phyloP scores from a whole-genome alignment of 2,797 vertebrate species.

The Spheniscus humboldti region DNA sequence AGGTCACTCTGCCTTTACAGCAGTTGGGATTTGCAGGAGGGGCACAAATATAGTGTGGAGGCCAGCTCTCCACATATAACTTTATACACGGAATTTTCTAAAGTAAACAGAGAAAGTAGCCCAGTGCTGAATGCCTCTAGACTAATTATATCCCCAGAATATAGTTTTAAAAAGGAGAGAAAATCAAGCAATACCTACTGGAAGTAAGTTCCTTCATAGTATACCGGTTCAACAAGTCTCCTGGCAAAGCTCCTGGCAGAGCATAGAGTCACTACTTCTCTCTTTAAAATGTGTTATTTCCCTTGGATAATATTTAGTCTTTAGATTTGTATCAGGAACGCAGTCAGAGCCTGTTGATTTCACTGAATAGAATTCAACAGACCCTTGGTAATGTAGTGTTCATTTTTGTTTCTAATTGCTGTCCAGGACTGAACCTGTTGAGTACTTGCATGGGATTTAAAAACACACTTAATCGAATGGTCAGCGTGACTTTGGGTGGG shows the following conservation, averaged over 20 bases:
- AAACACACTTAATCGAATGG: background rate
- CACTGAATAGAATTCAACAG: background rate
- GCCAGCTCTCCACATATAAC: background rate
- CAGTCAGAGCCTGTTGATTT: background rate
- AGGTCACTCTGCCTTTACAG: background rate
- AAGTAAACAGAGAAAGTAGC: background rate
- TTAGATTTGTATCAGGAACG: background rate
- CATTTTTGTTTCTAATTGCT: background rate
- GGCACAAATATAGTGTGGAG: background rate
- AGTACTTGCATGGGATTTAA: background rate
- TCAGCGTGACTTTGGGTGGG: background rate
- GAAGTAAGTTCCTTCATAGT: background rate
- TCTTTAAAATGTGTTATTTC: background rate
- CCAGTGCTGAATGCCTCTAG: background rate
- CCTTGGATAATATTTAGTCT: background rate
- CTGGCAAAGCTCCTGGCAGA: background rate
- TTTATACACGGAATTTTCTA: background rate
- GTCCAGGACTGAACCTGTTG: background rate
- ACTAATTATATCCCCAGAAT: background rate
- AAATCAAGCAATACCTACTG: background rate
- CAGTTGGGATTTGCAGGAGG: background rate
- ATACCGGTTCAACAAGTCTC: background rate
- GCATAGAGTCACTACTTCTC: background rate
- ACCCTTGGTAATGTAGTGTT: background rate
- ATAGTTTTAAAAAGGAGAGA: background rate